These are phyloP conservation scores for Nomada lathburiana DNA, from an alignment of 2,888 invertebrate species.

Conservation along the genomic window DNA sequence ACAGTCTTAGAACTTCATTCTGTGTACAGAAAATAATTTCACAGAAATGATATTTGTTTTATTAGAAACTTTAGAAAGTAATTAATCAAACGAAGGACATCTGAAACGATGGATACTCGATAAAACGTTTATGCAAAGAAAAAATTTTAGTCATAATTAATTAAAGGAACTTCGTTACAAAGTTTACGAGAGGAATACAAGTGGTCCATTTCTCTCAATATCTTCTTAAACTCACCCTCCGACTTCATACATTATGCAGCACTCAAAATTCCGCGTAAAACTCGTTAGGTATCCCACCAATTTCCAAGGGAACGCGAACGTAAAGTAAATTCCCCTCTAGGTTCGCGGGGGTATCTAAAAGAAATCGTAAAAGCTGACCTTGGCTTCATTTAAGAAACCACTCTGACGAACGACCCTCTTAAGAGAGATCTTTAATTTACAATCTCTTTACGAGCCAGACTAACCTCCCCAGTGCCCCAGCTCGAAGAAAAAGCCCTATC, in stretches of 20 bases:
- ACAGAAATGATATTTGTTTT: too few species aligned
- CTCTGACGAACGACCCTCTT: background rate
- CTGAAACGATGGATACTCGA: too few species aligned
- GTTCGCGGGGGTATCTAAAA: background rate
- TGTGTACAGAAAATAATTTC: too few species aligned
- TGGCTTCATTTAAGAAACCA: constrained; percentile 1
- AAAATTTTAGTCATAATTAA: too few species aligned
- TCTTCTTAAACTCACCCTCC: background rate
- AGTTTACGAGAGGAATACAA: too few species aligned
- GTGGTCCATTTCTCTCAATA: too few species aligned
- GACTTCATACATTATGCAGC: background rate
- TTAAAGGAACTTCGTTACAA: too few species aligned
- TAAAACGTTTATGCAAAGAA: too few species aligned
- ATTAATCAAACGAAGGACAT: too few species aligned
- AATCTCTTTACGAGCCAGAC: constrained; percentile 12
- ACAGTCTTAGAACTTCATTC: too few species aligned
- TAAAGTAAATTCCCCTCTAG: background rate
- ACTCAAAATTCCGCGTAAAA: background rate
- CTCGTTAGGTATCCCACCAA: background rate
- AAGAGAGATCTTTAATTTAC: constrained; percentile 27
- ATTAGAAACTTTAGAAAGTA: too few species aligned
- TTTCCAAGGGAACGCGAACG: background rate
- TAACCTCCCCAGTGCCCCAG: background rate
- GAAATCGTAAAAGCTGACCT: constrained; percentile 20
- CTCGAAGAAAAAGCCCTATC: background rate